These are phyloP conservation scores for Trichogramma dendrolimi DNA, from an alignment of 2,888 invertebrate genomes.

Conservation along the genomic window DNA sequence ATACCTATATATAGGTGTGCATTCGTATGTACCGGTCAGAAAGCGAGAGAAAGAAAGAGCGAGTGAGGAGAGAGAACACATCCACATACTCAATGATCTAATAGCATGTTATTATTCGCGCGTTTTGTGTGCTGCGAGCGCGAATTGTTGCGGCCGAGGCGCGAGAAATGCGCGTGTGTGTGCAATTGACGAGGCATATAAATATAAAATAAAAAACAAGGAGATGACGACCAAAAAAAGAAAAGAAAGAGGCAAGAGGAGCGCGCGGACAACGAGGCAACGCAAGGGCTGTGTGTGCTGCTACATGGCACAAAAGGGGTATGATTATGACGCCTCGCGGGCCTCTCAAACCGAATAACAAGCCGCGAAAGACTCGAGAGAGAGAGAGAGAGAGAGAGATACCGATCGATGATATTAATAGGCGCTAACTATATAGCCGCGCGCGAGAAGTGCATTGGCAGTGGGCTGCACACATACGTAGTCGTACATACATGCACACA, in stretches of 20 bases:
- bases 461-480: background rate
- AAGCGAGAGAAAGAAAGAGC: background rate
- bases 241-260: too few relatives aligned
- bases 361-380: too few relatives aligned
- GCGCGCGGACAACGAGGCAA: too few relatives aligned
- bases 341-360: conserved; percentile 32
- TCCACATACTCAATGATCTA: conserved; percentile 33
- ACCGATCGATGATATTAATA: conserved; percentile 49
- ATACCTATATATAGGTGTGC: too few relatives aligned
- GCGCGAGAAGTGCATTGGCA: conserved; percentile 25
- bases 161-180: conserved; percentile 2
- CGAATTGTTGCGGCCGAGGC: background rate
- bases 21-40: background rate
- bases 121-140: conserved; percentile 23
- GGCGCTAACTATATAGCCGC: conserved; percentile 46
- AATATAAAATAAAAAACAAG: too few relatives aligned
- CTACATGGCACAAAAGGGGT: conserved; percentile 13
- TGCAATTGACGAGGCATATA: background rate
- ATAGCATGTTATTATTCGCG: conserved; percentile 42
- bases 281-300: too few relatives aligned
- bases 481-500: background rate
- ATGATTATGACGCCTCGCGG: conserved; percentile 48
- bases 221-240: too few relatives aligned
- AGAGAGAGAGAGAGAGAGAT: conserved; percentile 35
- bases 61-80: conserved; percentile 21